phyloP scores from a whole-genome alignment of 2,888 invertebrate species.

The Plebejus melissa region DNA sequence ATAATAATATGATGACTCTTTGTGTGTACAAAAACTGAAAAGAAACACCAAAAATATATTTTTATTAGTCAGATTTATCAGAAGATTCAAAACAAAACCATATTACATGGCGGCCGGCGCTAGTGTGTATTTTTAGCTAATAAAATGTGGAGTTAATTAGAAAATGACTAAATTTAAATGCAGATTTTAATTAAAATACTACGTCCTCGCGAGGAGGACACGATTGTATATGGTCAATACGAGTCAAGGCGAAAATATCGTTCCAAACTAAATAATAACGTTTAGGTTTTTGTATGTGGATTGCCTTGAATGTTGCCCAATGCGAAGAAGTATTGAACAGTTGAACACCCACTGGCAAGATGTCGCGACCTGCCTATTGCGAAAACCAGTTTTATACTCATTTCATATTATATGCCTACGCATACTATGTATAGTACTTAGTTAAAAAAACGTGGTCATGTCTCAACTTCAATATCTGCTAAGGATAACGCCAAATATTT shows the following conservation, averaged over 20 bases:
- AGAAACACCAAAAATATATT: no score
- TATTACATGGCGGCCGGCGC: neutral
- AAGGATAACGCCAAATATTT: neutral
- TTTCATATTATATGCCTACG: slow-evolving; percentile 7
- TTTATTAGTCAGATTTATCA: neutral
- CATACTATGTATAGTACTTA: neutral
- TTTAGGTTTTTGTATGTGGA: slow-evolving; percentile 63
- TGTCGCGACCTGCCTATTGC: slow-evolving; percentile 25
- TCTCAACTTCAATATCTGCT: neutral
- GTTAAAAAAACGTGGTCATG: neutral
- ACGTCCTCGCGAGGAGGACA: slow-evolving; percentile 52
- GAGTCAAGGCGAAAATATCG: slow-evolving; percentile 48
- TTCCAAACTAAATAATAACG: slow-evolving; percentile 58
- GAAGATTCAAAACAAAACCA: neutral
- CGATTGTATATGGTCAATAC: slow-evolving; percentile 40
- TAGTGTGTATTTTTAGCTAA: neutral
- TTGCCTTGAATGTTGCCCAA: slow-evolving; percentile 71
- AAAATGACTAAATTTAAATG: slow-evolving; percentile 20
- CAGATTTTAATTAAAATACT: slow-evolving; percentile 29
- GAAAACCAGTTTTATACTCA: slow-evolving; percentile 4
- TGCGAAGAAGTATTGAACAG: slow-evolving; percentile 48
- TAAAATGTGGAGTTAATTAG: slow-evolving; percentile 6
- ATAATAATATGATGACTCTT: no score
- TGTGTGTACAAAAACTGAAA: no score
- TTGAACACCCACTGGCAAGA: slow-evolving; percentile 21